Percentiles rank a stretch among this genome's conserved stretches.
Evolutionary conservation across 2,888 invertebrate genomes (phyloP).

Genomic region (Tetragonula carbonaria): DNA sequence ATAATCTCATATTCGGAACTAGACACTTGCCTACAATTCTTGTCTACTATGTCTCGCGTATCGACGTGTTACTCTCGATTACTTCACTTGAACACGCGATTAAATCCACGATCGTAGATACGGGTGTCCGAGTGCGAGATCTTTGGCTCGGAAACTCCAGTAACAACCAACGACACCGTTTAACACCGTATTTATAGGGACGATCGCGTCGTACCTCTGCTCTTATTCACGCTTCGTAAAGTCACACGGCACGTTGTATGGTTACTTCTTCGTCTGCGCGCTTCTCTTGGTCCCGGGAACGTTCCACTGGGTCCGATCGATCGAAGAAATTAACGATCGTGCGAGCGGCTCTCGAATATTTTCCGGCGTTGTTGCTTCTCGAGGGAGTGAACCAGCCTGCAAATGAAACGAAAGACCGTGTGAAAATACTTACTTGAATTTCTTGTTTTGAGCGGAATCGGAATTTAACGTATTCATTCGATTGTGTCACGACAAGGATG

Average conservation of each 20-base stretch:
- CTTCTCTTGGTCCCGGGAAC: constrained; percentile 16
- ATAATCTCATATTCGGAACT: too few species aligned
- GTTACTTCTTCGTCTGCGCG: constrained; percentile 48
- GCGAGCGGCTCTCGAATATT: constrained; percentile 14
- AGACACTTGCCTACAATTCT: too few species aligned
- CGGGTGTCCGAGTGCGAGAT: constrained; percentile 61
- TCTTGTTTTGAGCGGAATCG: too few species aligned
- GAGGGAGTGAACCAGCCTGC: neutral
- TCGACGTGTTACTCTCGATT: neutral
- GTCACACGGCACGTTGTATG: constrained; percentile 56
- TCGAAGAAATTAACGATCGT: constrained; percentile 12
- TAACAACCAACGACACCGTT: constrained; percentile 61
- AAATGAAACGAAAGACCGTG: neutral
- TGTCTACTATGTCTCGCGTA: too few species aligned
- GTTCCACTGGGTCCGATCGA: constrained; percentile 1
- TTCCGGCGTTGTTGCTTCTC: neutral
- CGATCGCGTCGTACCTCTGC: constrained; percentile 54
- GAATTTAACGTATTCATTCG: too few species aligned
- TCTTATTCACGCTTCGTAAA: constrained; percentile 69
- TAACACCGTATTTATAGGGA: constrained; percentile 69
- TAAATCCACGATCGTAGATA: constrained; percentile 18
- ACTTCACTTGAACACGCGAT: neutral
- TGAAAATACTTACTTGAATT: too few species aligned
- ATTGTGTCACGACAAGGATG: too few species aligned
- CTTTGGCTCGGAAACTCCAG: constrained; percentile 56